Percentiles rank a stretch among this genome's conserved stretches.
These are phyloP conservation scores for Acanthaster planci DNA, from an alignment of 35 echinoderm and acorn worm species.

Conservation along the genomic window DNA sequence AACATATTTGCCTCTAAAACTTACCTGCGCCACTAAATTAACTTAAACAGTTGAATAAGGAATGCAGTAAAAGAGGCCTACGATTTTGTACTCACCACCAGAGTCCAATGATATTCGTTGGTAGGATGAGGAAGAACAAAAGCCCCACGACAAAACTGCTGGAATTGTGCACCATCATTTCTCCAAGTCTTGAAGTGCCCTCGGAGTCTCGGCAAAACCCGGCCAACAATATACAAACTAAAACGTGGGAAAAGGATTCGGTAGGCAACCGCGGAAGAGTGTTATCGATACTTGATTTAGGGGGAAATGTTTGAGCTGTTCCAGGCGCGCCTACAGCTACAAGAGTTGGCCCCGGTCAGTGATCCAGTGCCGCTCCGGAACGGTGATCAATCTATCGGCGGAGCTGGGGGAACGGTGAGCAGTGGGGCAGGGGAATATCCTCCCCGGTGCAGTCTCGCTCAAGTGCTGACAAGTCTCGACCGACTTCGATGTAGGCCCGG, in stretches of 20 bases:
- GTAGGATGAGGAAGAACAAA: slow-evolving; percentile 72
- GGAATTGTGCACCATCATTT: slow-evolving; percentile 5
- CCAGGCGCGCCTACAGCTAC: neutral
- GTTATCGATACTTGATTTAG: neutral
- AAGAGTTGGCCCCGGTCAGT: neutral
- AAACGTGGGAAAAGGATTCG: neutral
- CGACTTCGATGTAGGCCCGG: slow-evolving; percentile 16
- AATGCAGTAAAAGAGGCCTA: too few relatives aligned
- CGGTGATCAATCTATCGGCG: slow-evolving; percentile 23
- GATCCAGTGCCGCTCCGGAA: neutral
- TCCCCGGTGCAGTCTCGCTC: slow-evolving; percentile 19
- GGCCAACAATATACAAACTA: neutral
- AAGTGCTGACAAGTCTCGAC: slow-evolving; percentile 25
- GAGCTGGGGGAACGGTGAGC: neutral
- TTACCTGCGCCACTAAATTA: too few relatives aligned
- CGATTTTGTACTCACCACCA: slow-evolving; percentile 82
- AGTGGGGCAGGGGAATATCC: neutral
- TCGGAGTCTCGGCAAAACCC: neutral
- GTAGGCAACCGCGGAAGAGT: neutral
- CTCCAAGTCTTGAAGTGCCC: neutral
- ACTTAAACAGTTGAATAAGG: too few relatives aligned
- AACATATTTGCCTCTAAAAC: too few relatives aligned
- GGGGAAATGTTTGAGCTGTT: slow-evolving; percentile 3
- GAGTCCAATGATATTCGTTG: slow-evolving; percentile 79
- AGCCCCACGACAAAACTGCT: slow-evolving; percentile 43